These are phyloP conservation scores for Phyllostomus discolor DNA, from an alignment of 2,113 vertebrate genomes.

Conservation along the genomic window DNA sequence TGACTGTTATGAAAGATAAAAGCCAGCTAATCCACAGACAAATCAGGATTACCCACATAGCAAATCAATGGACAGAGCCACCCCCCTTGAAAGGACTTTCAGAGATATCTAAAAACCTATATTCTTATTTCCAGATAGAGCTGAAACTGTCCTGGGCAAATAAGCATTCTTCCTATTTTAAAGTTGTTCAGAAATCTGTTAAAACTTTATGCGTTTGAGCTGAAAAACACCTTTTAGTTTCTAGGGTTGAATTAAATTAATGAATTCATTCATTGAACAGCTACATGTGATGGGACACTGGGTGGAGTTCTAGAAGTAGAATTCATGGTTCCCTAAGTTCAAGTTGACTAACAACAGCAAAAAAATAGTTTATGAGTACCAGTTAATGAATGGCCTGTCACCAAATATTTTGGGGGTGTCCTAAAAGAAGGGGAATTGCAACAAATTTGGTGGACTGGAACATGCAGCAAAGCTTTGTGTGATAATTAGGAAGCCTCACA, in stretches of 20 bases:
- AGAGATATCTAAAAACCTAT: background rate
- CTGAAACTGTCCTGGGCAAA: background rate
- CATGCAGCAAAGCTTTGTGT: background rate
- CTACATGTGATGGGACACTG: background rate
- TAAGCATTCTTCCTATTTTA: background rate
- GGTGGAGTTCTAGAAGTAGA: background rate
- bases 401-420: background rate
- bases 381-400: background rate
- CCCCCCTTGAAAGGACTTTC: background rate
- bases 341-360: background rate
- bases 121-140: background rate
- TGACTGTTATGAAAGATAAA: background rate
- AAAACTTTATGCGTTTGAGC: background rate
- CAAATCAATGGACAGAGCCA: background rate
- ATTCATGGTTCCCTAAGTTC: background rate
- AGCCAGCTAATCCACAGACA: background rate
- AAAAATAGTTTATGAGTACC: background rate
- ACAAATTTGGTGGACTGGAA: background rate
- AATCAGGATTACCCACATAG: background rate
- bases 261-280: background rate
- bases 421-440: background rate
- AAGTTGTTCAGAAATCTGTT: background rate
- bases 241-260: background rate
- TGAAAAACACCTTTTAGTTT: background rate
- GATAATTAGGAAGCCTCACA: background rate